Evolutionary conservation across 1,140 invertebrate genomes (phyloP), one percentile per base, ranked within the genome.

Genomic region (Mya arenaria): DNA sequence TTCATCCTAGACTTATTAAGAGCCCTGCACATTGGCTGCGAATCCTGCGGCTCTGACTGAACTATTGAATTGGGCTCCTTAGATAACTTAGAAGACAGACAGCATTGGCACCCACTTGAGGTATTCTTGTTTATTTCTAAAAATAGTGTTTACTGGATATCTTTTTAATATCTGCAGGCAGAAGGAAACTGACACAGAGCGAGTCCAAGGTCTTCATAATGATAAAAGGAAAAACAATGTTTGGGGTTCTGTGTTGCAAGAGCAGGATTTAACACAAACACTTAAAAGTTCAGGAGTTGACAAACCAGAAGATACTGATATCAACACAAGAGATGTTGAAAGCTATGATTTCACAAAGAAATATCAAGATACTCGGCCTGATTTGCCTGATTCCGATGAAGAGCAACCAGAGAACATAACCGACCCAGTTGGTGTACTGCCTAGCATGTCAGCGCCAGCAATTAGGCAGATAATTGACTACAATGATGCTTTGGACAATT

Each of bases 191-290:
- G n/a, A n/a, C n/a, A n/a, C n/a, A n/a, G n/a, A n/a, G n/a, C n/a
- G n/a, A n/a, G n/a, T n/a, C n/a, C n/a, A n/a, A n/a, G n/a, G n/a
- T n/a, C n/a, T n/a, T n/a, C n/a, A n/a, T n/a, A n/a, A n/a, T n/a
- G n/a, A n/a, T 6, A 86, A 82, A 30, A 88, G 85, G 65, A 75
- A 52, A 39, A 88, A 89, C 52, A 86, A 87, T 60, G 63, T 90
- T 19, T 90, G 89, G 89, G 84, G 89, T 19, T 84, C 85, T 56
- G 86, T 90, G 28, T 56, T 90, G 1, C 81, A 83, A 44, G 87
- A 89, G 72, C 89, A 90, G 58, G 85, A 85, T 44, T 48, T 90
- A 4, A 84, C 85, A 8, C 83, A 88, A 32, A 86, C 83, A 19
- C 17, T 82, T 25, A 68, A 75, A n/a, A 56, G 78, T 17, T 86